Percentiles rank a stretch among this genome's conserved stretches.
These are phyloP conservation scores for Amblyteles armatorius DNA, from an alignment of 2,888 invertebrate species.

Conservation along the genomic window DNA sequence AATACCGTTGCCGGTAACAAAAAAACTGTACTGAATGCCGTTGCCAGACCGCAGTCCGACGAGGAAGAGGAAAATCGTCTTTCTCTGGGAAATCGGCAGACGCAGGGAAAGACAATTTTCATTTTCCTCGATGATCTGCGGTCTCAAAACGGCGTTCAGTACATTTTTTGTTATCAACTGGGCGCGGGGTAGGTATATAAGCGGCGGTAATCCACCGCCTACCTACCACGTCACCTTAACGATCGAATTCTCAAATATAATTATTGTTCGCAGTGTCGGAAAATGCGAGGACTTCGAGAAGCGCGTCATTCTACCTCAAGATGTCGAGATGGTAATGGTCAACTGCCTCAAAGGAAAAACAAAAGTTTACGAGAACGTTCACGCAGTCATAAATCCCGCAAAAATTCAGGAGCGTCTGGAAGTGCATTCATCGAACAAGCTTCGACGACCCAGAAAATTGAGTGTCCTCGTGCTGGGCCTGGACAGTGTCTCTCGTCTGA, in stretches of 20 bases:
- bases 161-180: no score
- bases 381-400: slow-evolving; percentile 86
- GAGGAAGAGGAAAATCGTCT: no score
- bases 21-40: no score
- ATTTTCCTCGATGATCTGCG: no score
- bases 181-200: no score
- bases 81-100: no score
- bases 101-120: no score
- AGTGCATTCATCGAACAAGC: not conserved
- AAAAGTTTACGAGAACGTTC: slow-evolving; percentile 86
- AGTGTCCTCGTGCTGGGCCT: slow-evolving; percentile 93
- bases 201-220: no score
- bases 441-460: slow-evolving; percentile 80
- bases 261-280: slow-evolving; percentile 82
- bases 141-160: no score
- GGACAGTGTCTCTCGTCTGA: slow-evolving; percentile 93
- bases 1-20: no score
- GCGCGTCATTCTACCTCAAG: slow-evolving; percentile 79
- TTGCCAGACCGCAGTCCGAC: no score
- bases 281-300: slow-evolving; percentile 85
- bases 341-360: slow-evolving; percentile 84
- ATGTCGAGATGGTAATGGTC: slow-evolving; percentile 85
- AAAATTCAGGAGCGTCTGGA: slow-evolving; percentile 84
- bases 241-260: not conserved
- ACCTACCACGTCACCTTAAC: not conserved